phyloP scores from a whole-genome alignment of 2,888 invertebrate species.

The Caenorhabditis zanzibari region DNA sequence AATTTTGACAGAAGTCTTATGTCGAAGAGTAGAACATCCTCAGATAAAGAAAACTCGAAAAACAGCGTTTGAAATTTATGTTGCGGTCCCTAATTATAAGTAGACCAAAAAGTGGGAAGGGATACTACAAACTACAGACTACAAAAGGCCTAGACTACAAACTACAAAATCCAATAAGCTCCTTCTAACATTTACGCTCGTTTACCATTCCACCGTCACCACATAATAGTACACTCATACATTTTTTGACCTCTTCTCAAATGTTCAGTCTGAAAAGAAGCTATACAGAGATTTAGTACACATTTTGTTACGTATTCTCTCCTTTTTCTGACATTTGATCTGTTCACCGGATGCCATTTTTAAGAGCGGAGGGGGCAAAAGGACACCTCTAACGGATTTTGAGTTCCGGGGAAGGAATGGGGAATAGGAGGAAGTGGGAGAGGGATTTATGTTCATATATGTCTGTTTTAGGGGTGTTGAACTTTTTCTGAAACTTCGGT shows the following conservation, averaged over 20 bases:
- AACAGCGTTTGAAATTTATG: too few species aligned
- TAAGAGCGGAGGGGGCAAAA: conserved; percentile 19
- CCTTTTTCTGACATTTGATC: conserved; percentile 42
- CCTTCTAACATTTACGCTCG: too few species aligned
- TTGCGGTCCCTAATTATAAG: too few species aligned
- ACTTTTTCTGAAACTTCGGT: too few species aligned
- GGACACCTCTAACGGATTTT: conserved; percentile 11
- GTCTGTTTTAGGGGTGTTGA: too few species aligned
- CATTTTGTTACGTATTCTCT: background rate
- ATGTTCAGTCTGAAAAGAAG: too few species aligned
- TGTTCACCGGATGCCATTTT: conserved; percentile 47
- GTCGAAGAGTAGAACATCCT: too few species aligned
- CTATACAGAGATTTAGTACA: conserved; percentile 6
- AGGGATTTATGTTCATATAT: too few species aligned
- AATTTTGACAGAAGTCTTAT: too few species aligned
- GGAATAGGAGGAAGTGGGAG: background rate
- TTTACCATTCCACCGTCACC: background rate
- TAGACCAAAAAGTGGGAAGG: background rate
- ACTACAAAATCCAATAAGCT: too few species aligned
- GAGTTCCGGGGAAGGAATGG: conserved; percentile 14
- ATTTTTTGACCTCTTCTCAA: background rate
- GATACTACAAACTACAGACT: background rate
- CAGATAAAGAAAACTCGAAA: too few species aligned
- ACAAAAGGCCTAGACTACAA: background rate
- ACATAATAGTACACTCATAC: background rate